Conservation (phyloP, 1,140 invertebrate species). For the Eupristina koningsbergeri region DNA sequence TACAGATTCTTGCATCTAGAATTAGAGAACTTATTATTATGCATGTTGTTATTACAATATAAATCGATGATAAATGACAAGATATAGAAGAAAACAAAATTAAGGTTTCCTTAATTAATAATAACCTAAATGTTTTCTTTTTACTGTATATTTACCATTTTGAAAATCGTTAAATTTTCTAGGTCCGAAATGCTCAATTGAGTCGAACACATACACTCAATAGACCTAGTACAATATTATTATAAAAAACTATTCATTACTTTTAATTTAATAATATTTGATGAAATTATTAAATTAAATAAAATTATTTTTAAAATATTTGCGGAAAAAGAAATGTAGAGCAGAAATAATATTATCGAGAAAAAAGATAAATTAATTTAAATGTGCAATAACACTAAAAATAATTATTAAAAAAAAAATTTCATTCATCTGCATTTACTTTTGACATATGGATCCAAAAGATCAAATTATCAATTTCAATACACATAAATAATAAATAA, state of each 20-base stretch:
- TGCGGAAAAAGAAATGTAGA: not conserved
- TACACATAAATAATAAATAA: too few relatives aligned
- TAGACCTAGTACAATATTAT: conserved; percentile 28
- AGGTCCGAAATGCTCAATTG: conserved; percentile 40
- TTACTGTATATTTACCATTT: not conserved
- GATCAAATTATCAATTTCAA: too few relatives aligned
- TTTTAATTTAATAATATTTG: conserved; percentile 32
- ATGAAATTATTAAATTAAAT: not conserved
- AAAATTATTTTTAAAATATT: not conserved
- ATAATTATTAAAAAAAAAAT: too few relatives aligned
- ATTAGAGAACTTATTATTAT: not conserved
- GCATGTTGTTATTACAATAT: not conserved
- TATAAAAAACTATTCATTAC: conserved; percentile 31
- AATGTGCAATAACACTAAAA: too few relatives aligned
- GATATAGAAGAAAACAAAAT: not conserved
- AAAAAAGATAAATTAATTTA: not conserved
- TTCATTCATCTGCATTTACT: too few relatives aligned
- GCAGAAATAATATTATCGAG: not conserved
- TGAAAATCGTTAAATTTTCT: conserved; percentile 26
- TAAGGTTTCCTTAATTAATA: conserved; percentile 18
- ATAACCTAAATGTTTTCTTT: conserved; percentile 1
- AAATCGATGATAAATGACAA: not conserved
- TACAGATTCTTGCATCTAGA: not conserved
- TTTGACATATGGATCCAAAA: too few relatives aligned
- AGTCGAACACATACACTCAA: conserved; percentile 4